These are phyloP conservation scores for Cyprinodon diabolis DNA, from an alignment of 2,797 vertebrate species.

Conservation along the genomic window DNA sequence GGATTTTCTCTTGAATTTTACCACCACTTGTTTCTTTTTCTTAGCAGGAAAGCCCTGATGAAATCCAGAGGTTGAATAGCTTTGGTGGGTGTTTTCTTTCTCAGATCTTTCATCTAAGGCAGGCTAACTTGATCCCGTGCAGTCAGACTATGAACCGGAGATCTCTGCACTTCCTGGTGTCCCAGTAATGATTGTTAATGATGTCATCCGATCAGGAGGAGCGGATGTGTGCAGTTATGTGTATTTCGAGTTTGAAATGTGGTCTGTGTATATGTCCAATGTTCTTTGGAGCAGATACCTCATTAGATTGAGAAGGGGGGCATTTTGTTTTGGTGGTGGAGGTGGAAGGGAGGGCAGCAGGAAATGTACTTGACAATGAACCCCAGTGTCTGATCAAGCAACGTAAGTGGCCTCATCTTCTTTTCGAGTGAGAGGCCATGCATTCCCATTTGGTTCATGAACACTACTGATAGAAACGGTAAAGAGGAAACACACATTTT, in stretches of 20 bases:
- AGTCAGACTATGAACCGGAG: constrained; percentile 74
- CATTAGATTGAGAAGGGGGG: constrained; percentile 63
- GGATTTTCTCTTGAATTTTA: constrained; percentile 28
- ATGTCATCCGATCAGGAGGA: constrained; percentile 83
- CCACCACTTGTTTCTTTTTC: constrained; percentile 10
- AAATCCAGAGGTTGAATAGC: constrained; percentile 65
- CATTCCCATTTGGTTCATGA: constrained; percentile 34
- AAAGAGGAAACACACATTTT: neutral
- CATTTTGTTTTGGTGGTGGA: constrained; percentile 59
- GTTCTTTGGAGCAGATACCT: constrained; percentile 65
- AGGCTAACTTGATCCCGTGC: constrained; percentile 78
- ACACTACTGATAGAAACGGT: constrained; percentile 31
- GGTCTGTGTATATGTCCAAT: constrained; percentile 42
- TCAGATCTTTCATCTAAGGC: constrained; percentile 77
- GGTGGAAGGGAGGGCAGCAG: constrained; percentile 37
- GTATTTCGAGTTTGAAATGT: constrained; percentile 52
- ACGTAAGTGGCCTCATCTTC: constrained; percentile 71
- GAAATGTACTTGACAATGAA: constrained; percentile 76
- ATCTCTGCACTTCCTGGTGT: constrained; percentile 81
- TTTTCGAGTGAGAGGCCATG: constrained; percentile 46
- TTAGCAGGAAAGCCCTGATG: constrained; percentile 42
- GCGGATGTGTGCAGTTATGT: constrained; percentile 67
- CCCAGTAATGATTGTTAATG: constrained; percentile 85
- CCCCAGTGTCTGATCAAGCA: constrained; percentile 75
- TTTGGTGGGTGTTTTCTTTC: constrained; percentile 64